Evolutionary conservation across 2,888 invertebrate genomes (phyloP).

Genomic region (Aelia acuminata): DNA sequence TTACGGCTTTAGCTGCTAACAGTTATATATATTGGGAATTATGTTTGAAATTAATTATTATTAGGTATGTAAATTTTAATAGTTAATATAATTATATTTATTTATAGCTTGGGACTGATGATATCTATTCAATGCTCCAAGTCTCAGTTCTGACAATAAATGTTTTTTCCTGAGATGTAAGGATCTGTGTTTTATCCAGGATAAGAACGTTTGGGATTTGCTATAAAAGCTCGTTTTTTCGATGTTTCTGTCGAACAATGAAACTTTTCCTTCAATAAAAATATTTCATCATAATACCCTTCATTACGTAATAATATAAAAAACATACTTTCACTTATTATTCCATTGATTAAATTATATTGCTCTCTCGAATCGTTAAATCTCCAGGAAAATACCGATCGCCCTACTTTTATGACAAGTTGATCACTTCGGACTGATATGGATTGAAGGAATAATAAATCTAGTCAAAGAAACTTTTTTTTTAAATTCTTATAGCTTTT

Average conservation of each 20-base stretch:
- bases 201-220: not conserved
- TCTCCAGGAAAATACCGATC: not conserved
- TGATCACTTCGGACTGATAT: not conserved
- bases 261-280: not conserved
- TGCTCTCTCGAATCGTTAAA: not conserved
- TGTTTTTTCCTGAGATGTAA: not conserved
- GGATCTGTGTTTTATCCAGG: not conserved
- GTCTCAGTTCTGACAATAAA: not conserved
- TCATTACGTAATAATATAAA: not conserved
- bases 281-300: not conserved
- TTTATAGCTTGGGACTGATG: not conserved
- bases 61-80: too few species aligned
- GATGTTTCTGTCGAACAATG: not conserved
- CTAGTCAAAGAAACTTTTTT: not conserved
- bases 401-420: not conserved
- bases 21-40: too few species aligned
- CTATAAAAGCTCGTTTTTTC: not conserved
- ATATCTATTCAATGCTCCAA: not conserved
- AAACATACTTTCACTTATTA: not conserved
- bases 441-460: not conserved
- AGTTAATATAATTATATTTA: not conserved
- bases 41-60: too few species aligned
- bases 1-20: too few species aligned
- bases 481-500: too few species aligned
- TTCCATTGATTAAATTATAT: not conserved